Base-by-base conservation (phyloP, 23 tunicate genomes). In the Clavelina lepadiformis region DNA sequence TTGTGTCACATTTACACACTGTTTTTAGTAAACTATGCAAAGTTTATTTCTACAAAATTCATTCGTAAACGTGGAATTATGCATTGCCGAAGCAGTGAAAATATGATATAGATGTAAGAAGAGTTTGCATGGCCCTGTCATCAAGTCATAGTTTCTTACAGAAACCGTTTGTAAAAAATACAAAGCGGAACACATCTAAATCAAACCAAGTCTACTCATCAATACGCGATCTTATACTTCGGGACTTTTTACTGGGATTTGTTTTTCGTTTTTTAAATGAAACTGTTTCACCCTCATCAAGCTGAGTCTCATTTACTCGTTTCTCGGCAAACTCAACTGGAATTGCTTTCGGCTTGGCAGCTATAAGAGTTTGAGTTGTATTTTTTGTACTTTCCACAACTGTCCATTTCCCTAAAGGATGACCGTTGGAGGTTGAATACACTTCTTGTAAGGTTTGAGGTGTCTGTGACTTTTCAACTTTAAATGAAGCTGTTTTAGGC, bases 371-470 rank as follows among this genome's bases (percentile, higher is more conserved):
- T 3, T 35, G 68, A 24, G 57, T 8, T 5, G 72, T 21, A 4
- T 46, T 5, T 6, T 36, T 11, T 26, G 65, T 4, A 5, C 11
- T 26, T 46, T 66, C 72, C 5, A 66, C 72, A 46, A 28, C 35
- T 7, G 56, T 26, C 72, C 72, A 66, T 46, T 66, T 66, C 8
- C 72, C 72, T 13, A 45, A 66, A 45, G 72, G 72, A 28, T 66
- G 72, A 18, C 27, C 5, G 29, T 7, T 22, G 26, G 49, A 8
- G 13, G 15, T 41, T 41, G 15, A 11, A 41, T 8, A 41, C 49
- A 41, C 13, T 41, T 8, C 49, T 41, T 11, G 49, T 41, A 8
- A 15, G 31, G 8, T 58, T 19, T 11, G 64, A 58, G 7, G 64
- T 6, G 33, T 36, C 18, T 5, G 22, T 6, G 5, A 6, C 15